Conservation (phyloP, 2,113 vertebrate genomes). For the Pteropus alecto region DNA sequence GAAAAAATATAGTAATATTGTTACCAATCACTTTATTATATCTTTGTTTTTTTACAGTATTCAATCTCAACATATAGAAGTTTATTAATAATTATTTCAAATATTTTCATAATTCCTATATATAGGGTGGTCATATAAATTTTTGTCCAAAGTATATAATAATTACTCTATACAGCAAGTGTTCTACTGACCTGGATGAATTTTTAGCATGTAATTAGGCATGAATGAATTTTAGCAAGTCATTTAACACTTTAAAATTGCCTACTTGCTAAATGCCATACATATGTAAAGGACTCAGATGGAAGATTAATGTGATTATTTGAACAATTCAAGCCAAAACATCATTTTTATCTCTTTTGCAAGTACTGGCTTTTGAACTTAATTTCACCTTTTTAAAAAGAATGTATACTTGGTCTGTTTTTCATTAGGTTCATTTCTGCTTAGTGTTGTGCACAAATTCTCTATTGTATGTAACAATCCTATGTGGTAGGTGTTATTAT, state of each 20-base stretch:
- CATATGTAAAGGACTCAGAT: background rate
- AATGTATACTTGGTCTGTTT: background rate
- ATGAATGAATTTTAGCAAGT: background rate
- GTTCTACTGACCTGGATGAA: background rate
- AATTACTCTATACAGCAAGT: background rate
- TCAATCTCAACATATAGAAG: background rate
- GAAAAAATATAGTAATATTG: background rate
- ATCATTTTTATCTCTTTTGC: background rate
- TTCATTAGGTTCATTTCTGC: background rate
- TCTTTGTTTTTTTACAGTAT: background rate
- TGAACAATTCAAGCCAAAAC: background rate
- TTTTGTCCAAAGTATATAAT: background rate
- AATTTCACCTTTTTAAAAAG: background rate
- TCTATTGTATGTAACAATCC: background rate
- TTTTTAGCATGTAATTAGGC: background rate
- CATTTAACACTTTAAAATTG: slow-evolving; percentile 8
- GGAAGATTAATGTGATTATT: background rate
- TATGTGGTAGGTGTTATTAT: background rate
- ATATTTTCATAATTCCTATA: background rate
- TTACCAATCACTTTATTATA: background rate
- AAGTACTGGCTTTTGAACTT: background rate
- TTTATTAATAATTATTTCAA: background rate
- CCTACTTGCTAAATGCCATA: background rate
- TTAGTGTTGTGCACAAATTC: background rate
- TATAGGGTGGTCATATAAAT: background rate